phyloP scores from a whole-genome alignment of 2,113 vertebrate genomes.

The Lagenorhynchus albirostris region DNA sequence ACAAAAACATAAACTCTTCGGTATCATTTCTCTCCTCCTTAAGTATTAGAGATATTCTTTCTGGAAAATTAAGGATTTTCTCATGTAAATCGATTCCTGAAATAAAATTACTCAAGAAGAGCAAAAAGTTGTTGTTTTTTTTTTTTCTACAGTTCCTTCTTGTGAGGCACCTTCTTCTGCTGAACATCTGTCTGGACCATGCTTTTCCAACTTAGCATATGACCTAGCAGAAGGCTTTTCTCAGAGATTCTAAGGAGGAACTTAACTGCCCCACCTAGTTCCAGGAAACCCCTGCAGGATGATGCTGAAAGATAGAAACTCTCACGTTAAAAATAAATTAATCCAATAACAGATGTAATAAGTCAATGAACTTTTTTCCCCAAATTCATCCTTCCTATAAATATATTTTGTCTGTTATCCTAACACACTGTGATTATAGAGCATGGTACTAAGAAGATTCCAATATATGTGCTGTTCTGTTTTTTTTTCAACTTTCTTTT shows the following conservation, averaged over 20 bases:
- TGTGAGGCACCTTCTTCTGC: background rate
- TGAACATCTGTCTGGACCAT: background rate
- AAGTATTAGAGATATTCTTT: background rate
- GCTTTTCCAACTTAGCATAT: background rate
- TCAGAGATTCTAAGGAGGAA: background rate
- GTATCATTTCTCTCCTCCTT: background rate
- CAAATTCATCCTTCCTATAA: background rate
- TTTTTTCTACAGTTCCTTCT: background rate
- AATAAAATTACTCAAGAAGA: background rate
- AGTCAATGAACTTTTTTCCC: background rate
- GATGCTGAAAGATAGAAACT: background rate
- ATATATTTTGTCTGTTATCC: background rate
- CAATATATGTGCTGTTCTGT: background rate
- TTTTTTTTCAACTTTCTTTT: background rate
- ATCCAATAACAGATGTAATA: background rate
- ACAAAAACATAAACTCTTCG: background rate
- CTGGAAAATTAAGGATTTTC: conserved; percentile 13
- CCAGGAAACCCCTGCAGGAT: background rate
- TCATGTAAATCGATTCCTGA: background rate
- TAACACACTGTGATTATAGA: background rate
- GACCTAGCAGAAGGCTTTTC: background rate
- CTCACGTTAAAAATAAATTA: background rate
- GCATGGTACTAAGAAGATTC: background rate
- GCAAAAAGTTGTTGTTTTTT: background rate
- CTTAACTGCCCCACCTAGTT: background rate